Base-by-base conservation (phyloP, 2,888 invertebrate species). In the Drosophila borborema region DNA sequence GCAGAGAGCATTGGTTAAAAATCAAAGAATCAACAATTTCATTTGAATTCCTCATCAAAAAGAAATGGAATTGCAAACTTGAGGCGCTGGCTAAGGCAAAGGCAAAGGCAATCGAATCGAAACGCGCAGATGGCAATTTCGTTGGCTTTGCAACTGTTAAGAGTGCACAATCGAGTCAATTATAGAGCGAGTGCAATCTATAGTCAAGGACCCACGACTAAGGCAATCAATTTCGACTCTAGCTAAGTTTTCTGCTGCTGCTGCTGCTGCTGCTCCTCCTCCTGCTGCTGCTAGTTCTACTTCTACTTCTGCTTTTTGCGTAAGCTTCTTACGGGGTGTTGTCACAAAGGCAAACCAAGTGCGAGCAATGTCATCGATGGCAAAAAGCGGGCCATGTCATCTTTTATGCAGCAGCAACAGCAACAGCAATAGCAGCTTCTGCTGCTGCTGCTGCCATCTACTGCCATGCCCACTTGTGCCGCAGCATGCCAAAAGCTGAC, bases 371-470 rank as follows among this genome's bases (percentile, higher is more conserved):
- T 31, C 68, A 68, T 81, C 77, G 81, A 83, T 83, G 78, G 59
- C 23, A 69, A 77, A 81, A 65, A 51, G 78, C 67, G 65, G 61
- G 40, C 36, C 75, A 75, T 70, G 80, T 73, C 70, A 87, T 84
- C 72, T 73, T 70, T 85, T 82, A 82, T 79, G 79, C 76, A 84
- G 55, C 63, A 70, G 51, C 61, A 62, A 48, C 73, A 38, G 51
- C 70, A 63, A 4, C 70, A 60, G 53, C 73, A 84, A 55, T 61
- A 70, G 51, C 61, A 62, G 48, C 73, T n/a, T n/a, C n/a, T 14
- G 51, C 70, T 58, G 49, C 73, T 63, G 46, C 67, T 54, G 51
- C 49, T 14, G 34, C 56, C 18, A n/a, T 28, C 66, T 36, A 43
- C 23, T 49, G 36, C 28, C 34, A 28, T 31, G 34, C 20, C 34